These are phyloP conservation scores for Numenius arquata DNA, from an alignment of 2,113 vertebrate species.

Conservation along the genomic window DNA sequence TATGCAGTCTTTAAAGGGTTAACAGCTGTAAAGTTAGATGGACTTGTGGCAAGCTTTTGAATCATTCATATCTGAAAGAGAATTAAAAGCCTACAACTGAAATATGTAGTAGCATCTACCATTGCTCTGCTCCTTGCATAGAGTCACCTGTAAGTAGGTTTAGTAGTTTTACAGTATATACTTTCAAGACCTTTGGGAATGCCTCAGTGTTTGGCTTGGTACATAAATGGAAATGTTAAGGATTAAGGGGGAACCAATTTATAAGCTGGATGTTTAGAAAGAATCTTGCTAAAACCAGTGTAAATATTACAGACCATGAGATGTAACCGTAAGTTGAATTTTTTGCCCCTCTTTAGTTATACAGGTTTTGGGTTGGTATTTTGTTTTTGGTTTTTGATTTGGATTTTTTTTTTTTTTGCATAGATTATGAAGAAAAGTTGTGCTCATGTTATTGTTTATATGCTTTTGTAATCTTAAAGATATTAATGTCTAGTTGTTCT, in stretches of 20 bases:
- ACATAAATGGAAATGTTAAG: slow-evolving; percentile 71
- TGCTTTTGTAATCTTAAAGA: slow-evolving; percentile 79
- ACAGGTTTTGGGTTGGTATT: slow-evolving; percentile 61
- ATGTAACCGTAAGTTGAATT: slow-evolving; percentile 74
- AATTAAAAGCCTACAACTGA: slow-evolving; percentile 69
- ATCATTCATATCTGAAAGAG: slow-evolving; percentile 71
- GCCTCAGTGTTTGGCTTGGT: slow-evolving; percentile 75
- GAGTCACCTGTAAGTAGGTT: slow-evolving; percentile 75
- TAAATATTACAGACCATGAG: slow-evolving; percentile 78
- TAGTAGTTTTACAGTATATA: slow-evolving; percentile 73
- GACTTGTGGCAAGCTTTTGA: slow-evolving; percentile 74
- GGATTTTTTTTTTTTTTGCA: slow-evolving; percentile 40
- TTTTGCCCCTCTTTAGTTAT: slow-evolving; percentile 71
- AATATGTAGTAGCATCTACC: slow-evolving; percentile 71
- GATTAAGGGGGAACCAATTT: slow-evolving; percentile 60
- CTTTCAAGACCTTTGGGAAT: slow-evolving; percentile 73
- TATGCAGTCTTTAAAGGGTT: slow-evolving; percentile 79
- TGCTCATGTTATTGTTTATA: slow-evolving; percentile 79
- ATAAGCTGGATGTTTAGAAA: slow-evolving; percentile 66
- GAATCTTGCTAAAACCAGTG: slow-evolving; percentile 76
- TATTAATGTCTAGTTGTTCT: slow-evolving; percentile 83
- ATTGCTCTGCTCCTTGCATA: slow-evolving; percentile 79
- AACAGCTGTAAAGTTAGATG: slow-evolving; percentile 69
- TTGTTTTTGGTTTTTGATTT: slow-evolving; percentile 38
- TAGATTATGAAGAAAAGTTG: slow-evolving; percentile 74